A percentile compares a stretch with the other conserved stretches of the same genome.
Evolutionary conservation across 1,140 invertebrate genomes (phyloP).

Genomic region (Atta cephalotes): DNA sequence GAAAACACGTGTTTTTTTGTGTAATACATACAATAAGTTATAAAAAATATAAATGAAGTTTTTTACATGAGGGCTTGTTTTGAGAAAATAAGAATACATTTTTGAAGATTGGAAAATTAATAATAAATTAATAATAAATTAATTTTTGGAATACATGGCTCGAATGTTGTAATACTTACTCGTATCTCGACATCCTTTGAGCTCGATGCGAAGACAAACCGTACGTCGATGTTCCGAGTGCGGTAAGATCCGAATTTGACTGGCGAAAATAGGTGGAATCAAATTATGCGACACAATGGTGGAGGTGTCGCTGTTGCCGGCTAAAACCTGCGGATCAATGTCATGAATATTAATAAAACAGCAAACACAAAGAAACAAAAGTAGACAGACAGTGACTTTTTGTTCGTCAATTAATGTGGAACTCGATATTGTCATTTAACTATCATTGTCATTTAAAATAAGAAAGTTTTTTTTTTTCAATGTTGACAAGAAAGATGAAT

Average conservation of each 20-base stretch:
- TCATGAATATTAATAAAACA: slow-evolving; percentile 21
- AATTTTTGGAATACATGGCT: background rate
- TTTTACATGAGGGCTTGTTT: background rate
- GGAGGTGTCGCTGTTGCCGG: slow-evolving; percentile 90
- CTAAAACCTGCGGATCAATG: slow-evolving; percentile 85
- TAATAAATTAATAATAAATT: background rate
- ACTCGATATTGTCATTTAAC: slow-evolving; percentile 16
- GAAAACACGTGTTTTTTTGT: background rate
- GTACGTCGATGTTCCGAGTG: slow-evolving; percentile 90
- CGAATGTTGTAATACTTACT: slow-evolving; percentile 84
- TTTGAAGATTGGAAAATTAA: background rate
- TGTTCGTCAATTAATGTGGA: background rate
- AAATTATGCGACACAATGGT: slow-evolving; percentile 89
- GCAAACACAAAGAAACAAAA: slow-evolving; percentile 2
- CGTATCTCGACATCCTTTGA: slow-evolving; percentile 89
- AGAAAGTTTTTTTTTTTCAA: background rate
- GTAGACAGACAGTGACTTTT: background rate
- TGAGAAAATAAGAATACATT: background rate
- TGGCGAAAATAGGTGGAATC: slow-evolving; percentile 89
- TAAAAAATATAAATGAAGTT: background rate
- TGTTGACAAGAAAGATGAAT: background rate
- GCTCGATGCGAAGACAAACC: slow-evolving; percentile 90
- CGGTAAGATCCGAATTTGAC: slow-evolving; percentile 89
- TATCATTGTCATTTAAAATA: background rate
- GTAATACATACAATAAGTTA: background rate